Evolutionary conservation across 2,797 vertebrate species (phyloP), one percentile per base, ranked within the genome.

Genomic region (Poecilia picta): DNA sequence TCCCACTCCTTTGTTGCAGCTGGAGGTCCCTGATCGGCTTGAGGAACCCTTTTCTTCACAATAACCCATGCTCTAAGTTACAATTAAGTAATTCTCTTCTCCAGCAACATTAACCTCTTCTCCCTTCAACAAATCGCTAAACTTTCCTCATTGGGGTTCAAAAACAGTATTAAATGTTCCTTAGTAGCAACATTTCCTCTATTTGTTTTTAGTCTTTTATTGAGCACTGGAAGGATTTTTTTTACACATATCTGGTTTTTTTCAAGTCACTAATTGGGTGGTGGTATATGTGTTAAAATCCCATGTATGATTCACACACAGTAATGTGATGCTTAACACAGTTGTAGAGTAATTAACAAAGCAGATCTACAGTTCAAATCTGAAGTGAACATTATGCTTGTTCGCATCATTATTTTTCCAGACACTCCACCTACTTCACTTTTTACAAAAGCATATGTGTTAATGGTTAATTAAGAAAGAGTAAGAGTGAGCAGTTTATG

Each of bases 261-360:
- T 73, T 4, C 8, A 73, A 72, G n/a, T 33, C 28, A 66, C 33
- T 36, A 39, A 66, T 39, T 18, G 23, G 62, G 10, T 39, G 36
- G 62, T 36, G 16, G 62, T 39, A 23, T 39, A 39, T 10, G 33
- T 23, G 33, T 33, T 23, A 20, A 66, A 51, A 51, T 59, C n/a
- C n/a, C n/a, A 15, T 75, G 64, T 20, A 76, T 83, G 81, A 89
- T 77, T 89, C 71, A 81, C 75, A 70, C 18, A 57, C 78, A 36
- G 51, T 16, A 8, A n/a, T 39, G 51, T 57, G 51, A 25, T 74
- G 33, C 25, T n/a, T 57, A 41, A 25, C 31, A 15, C 10, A 12
- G 18, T 13, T 2, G 10, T 13, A 25, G 23, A 25, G 23, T 70
- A 23, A 10, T 43, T 70, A 43, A n/a, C 23, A 66, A 33, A 66